Evolutionary conservation across 2,888 invertebrate genomes (phyloP), one percentile per base, ranked within the genome.

Genomic region (Catotricha subobsoleta): DNA sequence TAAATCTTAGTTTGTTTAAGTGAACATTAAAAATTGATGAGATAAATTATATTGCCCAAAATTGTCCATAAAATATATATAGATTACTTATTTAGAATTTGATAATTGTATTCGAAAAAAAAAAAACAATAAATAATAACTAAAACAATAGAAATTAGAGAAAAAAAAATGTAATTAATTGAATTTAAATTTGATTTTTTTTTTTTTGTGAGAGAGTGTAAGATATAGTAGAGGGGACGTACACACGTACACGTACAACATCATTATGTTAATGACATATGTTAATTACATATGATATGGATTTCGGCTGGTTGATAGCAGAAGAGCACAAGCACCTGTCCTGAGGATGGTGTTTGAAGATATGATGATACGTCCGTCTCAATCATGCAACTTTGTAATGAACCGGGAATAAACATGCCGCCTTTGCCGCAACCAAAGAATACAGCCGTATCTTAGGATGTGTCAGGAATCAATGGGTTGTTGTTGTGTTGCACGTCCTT

Each of bases 341-440:
- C 84, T 72, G 86, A 82, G 72, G 86, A 84, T 72, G 86, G 84
- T 71, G 86, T 83, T 75, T 86, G 86, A 63, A 86, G 79, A 74
- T 86, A 87, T 66, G 84, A 83, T 67, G 86, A 82, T 68, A 86
- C 86, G 81, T 86, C 86, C 68, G 78, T 78, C 78, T 86, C 86
- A 77, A 86, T 84, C 86, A 86, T 86, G 76, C 84, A 86, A 81
- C 83, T 83, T 73, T 84, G 79, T 71, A 84, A 73, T 58, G 83
- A 79, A 68, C 86, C 86, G 69, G 86, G 86, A 75, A 86, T 84
- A 73, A 86, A 86, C 86, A 86, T 86, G 54, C 59, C 62, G 55
- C n/a, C n/a, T n/a, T n/a, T n/a, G n/a, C n/a, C n/a, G n/a, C 54
- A 38, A 29, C 39, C 34, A 18, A 18, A 12, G 34, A 23, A 5